Evolutionary conservation across 2,113 vertebrate genomes (phyloP), one percentile per base, ranked within the genome.

Genomic region (Perccottus glenii): DNA sequence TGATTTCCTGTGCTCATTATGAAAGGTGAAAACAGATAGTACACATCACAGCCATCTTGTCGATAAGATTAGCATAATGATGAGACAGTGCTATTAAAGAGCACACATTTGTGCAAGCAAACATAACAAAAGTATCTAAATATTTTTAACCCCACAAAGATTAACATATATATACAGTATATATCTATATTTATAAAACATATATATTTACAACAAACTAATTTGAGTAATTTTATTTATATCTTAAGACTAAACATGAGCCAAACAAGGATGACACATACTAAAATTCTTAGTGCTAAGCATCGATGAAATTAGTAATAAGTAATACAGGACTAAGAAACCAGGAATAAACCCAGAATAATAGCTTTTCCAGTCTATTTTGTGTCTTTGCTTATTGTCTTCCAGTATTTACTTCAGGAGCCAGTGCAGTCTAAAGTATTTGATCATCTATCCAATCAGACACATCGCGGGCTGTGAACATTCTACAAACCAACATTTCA

Each of bases 1-100:
- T 76, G 77, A 82, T 73, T 80, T 81, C 72, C 77, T 70, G 51
- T 47, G 61, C 80, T 89, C 78, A 77, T 87, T 80, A 89, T 83
- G 58, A 87, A 78, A 79, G 75, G 67, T 76, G 73, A 72, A 77
- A 86, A 83, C 59, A 73, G 67, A 89, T 80, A 81, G 82, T 59
- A 60, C 59, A 80, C 69, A 80, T 64, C 78, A 64, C 38, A 73
- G 75, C 72, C 70, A 70, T 64, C 51, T 73, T 71, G 78, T 85
- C 75, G 43, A 82, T 84, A 72, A 4, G 46, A 56, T 70, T 82
- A 56, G 49, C 61, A 68, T 76, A 70, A 67, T 77, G 78, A 77
- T 81, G 76, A 84, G 46, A 4, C 71, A 32, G 74, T 71, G 4
- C 66, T 77, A 78, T 79, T 53, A 78, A 78, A 64, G 50, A 66